These are phyloP conservation scores for Pyrrhia umbra DNA, from an alignment of 2,888 invertebrate genomes.

Conservation along the genomic window DNA sequence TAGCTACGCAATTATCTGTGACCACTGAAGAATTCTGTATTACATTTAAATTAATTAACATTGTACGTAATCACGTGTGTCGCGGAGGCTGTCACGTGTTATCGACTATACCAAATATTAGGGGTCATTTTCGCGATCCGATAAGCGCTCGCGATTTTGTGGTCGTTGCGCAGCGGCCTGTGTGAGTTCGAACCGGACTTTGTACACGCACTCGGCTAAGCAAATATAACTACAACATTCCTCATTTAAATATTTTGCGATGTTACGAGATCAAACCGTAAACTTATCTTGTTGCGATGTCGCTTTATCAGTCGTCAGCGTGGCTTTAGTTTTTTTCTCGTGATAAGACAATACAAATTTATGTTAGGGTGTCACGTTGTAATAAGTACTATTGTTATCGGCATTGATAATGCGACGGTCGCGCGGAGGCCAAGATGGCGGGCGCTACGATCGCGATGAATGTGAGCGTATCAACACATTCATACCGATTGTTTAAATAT, in stretches of 20 bases:
- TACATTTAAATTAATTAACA: conserved; percentile 24
- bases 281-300: conserved; percentile 84
- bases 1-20: conserved; percentile 26
- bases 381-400: conserved; percentile 85
- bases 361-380: conserved; percentile 88
- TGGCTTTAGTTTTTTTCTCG: conserved; percentile 77
- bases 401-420: conserved; percentile 85
- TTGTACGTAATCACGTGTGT: conserved; percentile 35
- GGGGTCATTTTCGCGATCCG: conserved; percentile 52
- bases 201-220: conserved; percentile 20
- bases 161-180: conserved; percentile 9
- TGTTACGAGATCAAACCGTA: conserved; percentile 73
- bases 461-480: conserved; percentile 71
- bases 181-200: conserved; percentile 28
- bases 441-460: conserved; percentile 59
- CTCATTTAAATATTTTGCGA: conserved; percentile 53
- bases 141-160: conserved; percentile 42
- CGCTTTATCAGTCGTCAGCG: conserved; percentile 75
- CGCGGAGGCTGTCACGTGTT: conserved; percentile 47
- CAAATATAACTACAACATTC: conserved; percentile 50
- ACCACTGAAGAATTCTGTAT: conserved; percentile 25
- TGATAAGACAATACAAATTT: conserved; percentile 89
- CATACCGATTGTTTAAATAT: conserved; percentile 78
- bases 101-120: conserved; percentile 44
- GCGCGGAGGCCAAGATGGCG: conserved; percentile 80